Conservation (phyloP, 2,113 vertebrate genomes). For the Prochilodus magdalenae region DNA sequence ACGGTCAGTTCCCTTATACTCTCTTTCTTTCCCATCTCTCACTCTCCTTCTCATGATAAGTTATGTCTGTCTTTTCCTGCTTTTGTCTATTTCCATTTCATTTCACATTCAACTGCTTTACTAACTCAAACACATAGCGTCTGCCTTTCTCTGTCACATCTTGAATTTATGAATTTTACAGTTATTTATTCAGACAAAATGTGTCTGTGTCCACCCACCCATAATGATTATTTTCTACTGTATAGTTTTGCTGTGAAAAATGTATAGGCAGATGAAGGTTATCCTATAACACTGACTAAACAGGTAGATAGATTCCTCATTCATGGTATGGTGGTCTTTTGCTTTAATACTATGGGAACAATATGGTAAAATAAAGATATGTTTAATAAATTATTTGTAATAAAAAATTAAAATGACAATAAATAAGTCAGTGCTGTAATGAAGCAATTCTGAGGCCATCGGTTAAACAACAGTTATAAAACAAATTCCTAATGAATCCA, state of each 20-base stretch:
- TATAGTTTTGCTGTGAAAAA: too few relatives aligned
- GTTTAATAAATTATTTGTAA: too few relatives aligned
- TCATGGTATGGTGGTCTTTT: too few relatives aligned
- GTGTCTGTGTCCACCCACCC: not conserved
- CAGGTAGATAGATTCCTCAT: not conserved
- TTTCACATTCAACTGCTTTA: not conserved
- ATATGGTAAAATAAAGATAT: too few relatives aligned
- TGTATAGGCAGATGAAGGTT: too few relatives aligned
- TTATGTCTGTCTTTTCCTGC: not conserved
- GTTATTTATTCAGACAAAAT: not conserved
- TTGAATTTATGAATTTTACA: not conserved
- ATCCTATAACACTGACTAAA: not conserved
- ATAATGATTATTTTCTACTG: too few relatives aligned
- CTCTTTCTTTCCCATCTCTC: conserved; percentile 28
- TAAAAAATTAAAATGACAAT: too few relatives aligned
- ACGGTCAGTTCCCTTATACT: conserved; percentile 84
- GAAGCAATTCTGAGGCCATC: too few relatives aligned
- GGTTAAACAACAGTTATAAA: too few relatives aligned
- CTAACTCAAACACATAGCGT: not conserved
- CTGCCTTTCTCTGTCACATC: not conserved
- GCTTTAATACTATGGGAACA: too few relatives aligned
- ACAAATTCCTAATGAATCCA: too few relatives aligned
- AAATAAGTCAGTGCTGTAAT: too few relatives aligned
- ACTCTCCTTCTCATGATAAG: conserved; percentile 19
- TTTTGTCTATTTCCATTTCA: not conserved